Evolutionary conservation across 2,888 invertebrate genomes (phyloP).

Genomic region (Halictus ligatus): DNA sequence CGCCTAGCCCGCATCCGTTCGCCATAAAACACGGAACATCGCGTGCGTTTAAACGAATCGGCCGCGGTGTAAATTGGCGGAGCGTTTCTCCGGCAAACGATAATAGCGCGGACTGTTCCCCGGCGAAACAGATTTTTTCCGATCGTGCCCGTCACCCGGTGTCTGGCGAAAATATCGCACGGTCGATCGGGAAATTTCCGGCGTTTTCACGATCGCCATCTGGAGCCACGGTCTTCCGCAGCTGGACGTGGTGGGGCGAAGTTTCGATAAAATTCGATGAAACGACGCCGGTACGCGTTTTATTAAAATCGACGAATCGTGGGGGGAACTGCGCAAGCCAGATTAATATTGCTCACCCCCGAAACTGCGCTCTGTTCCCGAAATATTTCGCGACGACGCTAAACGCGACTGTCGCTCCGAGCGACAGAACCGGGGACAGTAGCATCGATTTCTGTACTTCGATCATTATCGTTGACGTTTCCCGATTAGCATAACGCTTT

Average conservation of each 20-base stretch:
- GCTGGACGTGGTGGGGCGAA: conserved; percentile 39
- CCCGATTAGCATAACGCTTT: background rate
- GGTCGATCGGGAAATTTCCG: conserved; percentile 50
- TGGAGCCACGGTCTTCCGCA: conserved; percentile 51
- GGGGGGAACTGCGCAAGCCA: background rate
- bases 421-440: background rate
- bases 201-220: conserved; percentile 28
- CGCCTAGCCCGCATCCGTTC: conserved; percentile 34
- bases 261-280: conserved; percentile 65
- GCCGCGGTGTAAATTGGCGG: background rate
- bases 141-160: background rate
- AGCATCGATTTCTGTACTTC: background rate
- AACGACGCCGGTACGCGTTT: conserved; percentile 43
- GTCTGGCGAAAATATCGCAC: background rate
- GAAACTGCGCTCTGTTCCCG: background rate
- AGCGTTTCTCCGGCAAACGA: background rate
- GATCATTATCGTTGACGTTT: conserved; percentile 7
- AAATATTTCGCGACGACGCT: conserved; percentile 6
- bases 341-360: conserved; percentile 30
- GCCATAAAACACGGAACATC: conserved; percentile 55
- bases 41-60: conserved; percentile 27
- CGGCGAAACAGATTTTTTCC: background rate
- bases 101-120: background rate
- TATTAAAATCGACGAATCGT: conserved; percentile 37
- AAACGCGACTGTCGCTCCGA: background rate